These are phyloP conservation scores for Vanessa atalanta DNA, from an alignment of 1,140 invertebrate species.

Conservation along the genomic window DNA sequence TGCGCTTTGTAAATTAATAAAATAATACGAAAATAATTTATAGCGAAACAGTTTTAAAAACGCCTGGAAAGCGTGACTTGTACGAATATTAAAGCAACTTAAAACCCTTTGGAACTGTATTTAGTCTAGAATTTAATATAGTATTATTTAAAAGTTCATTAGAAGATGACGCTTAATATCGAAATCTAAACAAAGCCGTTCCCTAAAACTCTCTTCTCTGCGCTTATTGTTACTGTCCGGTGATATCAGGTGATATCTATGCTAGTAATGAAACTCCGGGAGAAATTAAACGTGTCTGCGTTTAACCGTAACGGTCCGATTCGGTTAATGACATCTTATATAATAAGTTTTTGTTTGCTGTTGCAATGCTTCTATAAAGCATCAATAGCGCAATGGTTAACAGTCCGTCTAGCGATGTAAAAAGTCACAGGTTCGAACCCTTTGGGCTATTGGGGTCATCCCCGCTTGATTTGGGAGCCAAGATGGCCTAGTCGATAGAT, in stretches of 20 bases:
- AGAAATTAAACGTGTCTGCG: conserved; percentile 32
- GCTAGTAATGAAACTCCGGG: conserved; percentile 55
- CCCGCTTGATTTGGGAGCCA: too few relatives aligned
- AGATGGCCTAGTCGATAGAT: too few relatives aligned
- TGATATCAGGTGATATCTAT: conserved; percentile 63
- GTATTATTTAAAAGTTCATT: not conserved
- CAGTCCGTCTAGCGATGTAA: too few relatives aligned
- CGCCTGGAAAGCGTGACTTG: too few relatives aligned
- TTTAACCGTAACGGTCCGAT: conserved; percentile 11
- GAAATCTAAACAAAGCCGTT: not conserved
- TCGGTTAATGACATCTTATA: conserved; percentile 25
- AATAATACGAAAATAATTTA: too few relatives aligned
- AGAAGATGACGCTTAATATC: not conserved
- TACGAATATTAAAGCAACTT: too few relatives aligned
- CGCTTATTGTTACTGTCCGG: conserved; percentile 61
- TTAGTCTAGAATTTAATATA: not conserved
- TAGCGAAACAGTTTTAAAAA: too few relatives aligned
- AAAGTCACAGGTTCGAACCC: too few relatives aligned
- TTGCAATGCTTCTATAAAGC: not conserved
- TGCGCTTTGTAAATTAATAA: too few relatives aligned
- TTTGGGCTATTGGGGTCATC: too few relatives aligned
- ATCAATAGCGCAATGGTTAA: too few relatives aligned
- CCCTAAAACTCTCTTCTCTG: conserved; percentile 20
- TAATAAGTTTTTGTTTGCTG: not conserved
- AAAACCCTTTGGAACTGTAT: not conserved